These are phyloP conservation scores for Cataglyphis livida DNA, from an alignment of 2,888 invertebrate species.

Conservation along the genomic window DNA sequence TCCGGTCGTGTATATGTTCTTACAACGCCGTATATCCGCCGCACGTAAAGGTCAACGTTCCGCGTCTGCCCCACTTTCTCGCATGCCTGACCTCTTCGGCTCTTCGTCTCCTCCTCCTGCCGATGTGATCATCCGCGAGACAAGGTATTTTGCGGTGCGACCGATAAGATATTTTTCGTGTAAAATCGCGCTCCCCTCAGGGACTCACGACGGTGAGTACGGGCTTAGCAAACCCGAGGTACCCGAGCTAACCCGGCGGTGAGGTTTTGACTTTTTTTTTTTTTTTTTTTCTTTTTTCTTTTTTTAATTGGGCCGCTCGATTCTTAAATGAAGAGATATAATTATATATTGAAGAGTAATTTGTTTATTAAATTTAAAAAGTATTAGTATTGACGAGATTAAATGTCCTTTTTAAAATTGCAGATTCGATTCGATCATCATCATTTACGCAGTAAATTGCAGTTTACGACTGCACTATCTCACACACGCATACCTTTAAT, in stretches of 20 bases:
- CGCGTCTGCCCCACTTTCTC: constrained; percentile 77
- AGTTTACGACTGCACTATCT: not conserved
- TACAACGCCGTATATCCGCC: constrained; percentile 44
- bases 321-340: not conserved
- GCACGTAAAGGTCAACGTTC: constrained; percentile 76
- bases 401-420: not conserved
- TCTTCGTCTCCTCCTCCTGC: constrained; percentile 20
- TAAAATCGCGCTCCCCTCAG: not conserved
- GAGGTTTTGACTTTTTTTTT: too few species aligned
- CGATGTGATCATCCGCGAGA: constrained; percentile 29
- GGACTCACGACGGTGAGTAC: not conserved
- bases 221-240: not conserved
- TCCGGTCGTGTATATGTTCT: constrained; percentile 37
- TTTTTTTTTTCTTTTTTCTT: too few species aligned
- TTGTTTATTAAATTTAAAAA: not conserved
- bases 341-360: not conserved
- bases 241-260: not conserved
- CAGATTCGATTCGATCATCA: constrained; percentile 27
- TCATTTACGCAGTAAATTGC: constrained; percentile 1
- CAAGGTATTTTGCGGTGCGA: not conserved
- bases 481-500: not conserved
- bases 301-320: too few species aligned
- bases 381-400: not conserved
- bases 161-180: constrained; percentile 23
- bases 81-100: constrained; percentile 76